phyloP scores from a whole-genome alignment of 1,140 invertebrate species.

The Patella vulgata region DNA sequence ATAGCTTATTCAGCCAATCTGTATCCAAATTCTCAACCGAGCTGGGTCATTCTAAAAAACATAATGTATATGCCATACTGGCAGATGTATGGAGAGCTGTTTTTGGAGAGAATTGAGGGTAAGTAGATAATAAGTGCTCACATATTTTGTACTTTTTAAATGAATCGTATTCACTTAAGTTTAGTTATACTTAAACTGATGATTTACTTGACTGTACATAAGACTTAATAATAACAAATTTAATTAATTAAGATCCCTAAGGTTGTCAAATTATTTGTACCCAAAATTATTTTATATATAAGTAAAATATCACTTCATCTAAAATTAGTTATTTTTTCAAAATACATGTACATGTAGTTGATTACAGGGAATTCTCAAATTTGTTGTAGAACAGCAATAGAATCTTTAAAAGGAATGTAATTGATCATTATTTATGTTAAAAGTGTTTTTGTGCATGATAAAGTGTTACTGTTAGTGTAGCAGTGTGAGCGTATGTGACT shows the following conservation, averaged over 20 bases:
- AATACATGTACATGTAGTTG: too few species aligned
- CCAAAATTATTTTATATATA: too few species aligned
- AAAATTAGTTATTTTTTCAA: too few species aligned
- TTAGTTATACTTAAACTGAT: neutral
- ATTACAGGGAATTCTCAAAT: too few species aligned
- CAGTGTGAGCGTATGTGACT: too few species aligned
- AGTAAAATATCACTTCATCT: too few species aligned
- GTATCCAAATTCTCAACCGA: slow-evolving; percentile 49
- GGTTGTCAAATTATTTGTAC: neutral
- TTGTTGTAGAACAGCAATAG: too few species aligned
- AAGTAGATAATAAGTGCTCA: slow-evolving; percentile 10
- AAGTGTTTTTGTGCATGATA: too few species aligned
- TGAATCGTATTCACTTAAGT: neutral
- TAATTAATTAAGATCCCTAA: neutral
- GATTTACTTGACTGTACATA: neutral
- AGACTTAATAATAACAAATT: neutral
- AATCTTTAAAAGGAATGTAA: too few species aligned
- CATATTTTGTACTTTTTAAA: neutral
- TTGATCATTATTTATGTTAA: too few species aligned
- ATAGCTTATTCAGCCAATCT: slow-evolving; percentile 58
- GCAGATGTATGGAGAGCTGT: slow-evolving; percentile 65
- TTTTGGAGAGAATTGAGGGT: slow-evolving; percentile 61
- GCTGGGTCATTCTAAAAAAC: slow-evolving; percentile 49
- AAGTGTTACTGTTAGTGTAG: too few species aligned
- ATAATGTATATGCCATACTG: slow-evolving; percentile 62